A percentile compares a stretch with the other conserved stretches of the same genome.
Evolutionary conservation across 2,888 invertebrate species (phyloP).

Genomic region (Tanypteryx hageni): DNA sequence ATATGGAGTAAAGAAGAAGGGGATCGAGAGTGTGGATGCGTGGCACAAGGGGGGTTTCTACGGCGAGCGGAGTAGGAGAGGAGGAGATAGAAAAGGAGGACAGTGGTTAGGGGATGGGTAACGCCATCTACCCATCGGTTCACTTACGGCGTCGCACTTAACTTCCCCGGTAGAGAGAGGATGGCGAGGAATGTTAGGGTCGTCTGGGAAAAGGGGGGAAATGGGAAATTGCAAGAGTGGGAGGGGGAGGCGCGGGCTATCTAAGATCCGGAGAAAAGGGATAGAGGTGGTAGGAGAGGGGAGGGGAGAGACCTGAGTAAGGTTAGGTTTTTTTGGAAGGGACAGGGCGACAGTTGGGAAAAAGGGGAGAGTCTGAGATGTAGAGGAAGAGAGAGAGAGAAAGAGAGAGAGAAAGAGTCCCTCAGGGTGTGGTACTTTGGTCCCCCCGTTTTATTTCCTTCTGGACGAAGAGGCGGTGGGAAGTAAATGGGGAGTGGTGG

Average conservation of each 20-base stretch:
- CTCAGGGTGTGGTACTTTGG: conserved; percentile 61
- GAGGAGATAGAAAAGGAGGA: background rate
- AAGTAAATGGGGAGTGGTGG: background rate
- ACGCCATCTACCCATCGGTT: background rate
- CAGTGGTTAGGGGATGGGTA: background rate
- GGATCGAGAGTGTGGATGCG: background rate
- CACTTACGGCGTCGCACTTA: background rate
- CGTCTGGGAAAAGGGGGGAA: background rate
- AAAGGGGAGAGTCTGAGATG: background rate
- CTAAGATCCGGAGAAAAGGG: conserved; percentile 45
- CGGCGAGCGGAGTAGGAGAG: background rate
- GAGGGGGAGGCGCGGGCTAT: background rate
- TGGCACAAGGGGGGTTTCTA: background rate
- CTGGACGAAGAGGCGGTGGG: conserved; percentile 47
- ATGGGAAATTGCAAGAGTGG: background rate
- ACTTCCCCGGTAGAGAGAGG: background rate
- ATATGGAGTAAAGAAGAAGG: background rate
- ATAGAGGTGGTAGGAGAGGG: background rate
- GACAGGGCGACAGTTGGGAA: conserved; percentile 24
- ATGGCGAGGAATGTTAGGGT: conserved; percentile 7
- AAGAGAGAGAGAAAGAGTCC: conserved; percentile 36
- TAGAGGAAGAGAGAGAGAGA: background rate
- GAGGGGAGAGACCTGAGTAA: background rate
- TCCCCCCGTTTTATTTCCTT: conserved; percentile 53
- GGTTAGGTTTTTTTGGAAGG: conserved; percentile 38